A percentile compares a stretch with the other conserved stretches of the same genome.
These are phyloP conservation scores for Tylochromis polylepis DNA, from an alignment of 2,113 vertebrate species.

Conservation along the genomic window DNA sequence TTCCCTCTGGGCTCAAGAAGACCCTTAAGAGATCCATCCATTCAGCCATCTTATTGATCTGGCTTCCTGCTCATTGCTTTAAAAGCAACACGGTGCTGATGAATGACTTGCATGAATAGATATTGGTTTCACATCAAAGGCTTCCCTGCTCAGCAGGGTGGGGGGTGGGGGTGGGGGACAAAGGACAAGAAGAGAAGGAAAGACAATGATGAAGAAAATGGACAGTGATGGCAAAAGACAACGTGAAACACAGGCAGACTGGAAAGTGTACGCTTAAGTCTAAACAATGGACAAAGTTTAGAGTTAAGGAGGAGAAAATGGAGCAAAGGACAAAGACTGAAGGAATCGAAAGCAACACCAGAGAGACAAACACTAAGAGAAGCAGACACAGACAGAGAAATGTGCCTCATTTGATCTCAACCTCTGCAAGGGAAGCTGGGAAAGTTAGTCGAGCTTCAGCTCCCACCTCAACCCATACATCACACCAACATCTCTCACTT, in stretches of 20 bases:
- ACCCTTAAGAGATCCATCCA: constrained; percentile 40
- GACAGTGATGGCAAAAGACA: background rate
- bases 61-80: constrained; percentile 40
- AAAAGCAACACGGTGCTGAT: constrained; percentile 41
- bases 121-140: constrained; percentile 29
- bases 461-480: background rate
- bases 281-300: background rate
- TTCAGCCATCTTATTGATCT: constrained; percentile 54
- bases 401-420: constrained; percentile 1
- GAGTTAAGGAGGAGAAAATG: background rate
- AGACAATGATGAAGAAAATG: background rate
- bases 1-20: constrained; percentile 17
- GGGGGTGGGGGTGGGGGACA: background rate
- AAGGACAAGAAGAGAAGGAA: background rate
- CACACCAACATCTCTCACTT: background rate
- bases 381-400: background rate
- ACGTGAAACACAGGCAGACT: background rate
- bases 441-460: background rate
- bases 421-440: background rate
- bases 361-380: background rate
- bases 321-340: background rate
- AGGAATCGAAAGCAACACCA: background rate
- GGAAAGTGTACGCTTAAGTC: background rate
- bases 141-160: background rate
- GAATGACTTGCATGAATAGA: constrained; percentile 39